Evolutionary conservation across 2,797 vertebrate species (phyloP).

Genomic region (Bradypus variegatus): DNA sequence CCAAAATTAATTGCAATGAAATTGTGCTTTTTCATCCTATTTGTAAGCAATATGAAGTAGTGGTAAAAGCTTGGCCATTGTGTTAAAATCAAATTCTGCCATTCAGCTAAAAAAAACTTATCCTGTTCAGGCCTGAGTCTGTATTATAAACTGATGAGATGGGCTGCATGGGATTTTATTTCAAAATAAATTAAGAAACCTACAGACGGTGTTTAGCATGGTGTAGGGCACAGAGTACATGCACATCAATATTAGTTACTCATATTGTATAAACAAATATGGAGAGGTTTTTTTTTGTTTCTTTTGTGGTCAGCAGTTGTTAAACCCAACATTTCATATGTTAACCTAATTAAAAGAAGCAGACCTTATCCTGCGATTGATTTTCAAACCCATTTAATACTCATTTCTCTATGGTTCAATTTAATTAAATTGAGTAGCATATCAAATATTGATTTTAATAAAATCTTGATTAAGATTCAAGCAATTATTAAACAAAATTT

Average conservation of each 20-base stretch:
- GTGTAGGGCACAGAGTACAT: fast-evolving
- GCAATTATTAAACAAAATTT: constrained; percentile 58
- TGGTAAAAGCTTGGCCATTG: not conserved
- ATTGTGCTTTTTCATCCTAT: not conserved
- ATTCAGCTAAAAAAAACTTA: not conserved
- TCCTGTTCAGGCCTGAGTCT: not conserved
- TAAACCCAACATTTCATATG: constrained; percentile 35
- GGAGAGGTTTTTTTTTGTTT: not conserved
- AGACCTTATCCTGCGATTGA: constrained; percentile 43
- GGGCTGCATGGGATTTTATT: not conserved
- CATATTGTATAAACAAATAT: fast-evolving
- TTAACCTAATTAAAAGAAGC: constrained; percentile 56
- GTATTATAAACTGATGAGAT: not conserved
- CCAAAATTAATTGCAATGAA: not conserved
- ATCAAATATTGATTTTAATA: constrained; percentile 68
- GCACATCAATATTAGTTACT: not conserved
- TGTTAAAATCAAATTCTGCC: not conserved
- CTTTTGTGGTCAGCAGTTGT: not conserved
- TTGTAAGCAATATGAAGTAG: not conserved
- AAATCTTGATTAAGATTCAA: constrained; percentile 62
- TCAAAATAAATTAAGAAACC: not conserved
- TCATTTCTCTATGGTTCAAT: constrained; percentile 62
- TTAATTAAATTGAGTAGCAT: constrained; percentile 64
- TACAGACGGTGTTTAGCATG: not conserved
- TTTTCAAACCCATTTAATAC: constrained; percentile 44